Evolutionary conservation across 1,140 invertebrate species (phyloP), one percentile per base, ranked within the genome.

Genomic region (Dreissena rostriformis): DNA sequence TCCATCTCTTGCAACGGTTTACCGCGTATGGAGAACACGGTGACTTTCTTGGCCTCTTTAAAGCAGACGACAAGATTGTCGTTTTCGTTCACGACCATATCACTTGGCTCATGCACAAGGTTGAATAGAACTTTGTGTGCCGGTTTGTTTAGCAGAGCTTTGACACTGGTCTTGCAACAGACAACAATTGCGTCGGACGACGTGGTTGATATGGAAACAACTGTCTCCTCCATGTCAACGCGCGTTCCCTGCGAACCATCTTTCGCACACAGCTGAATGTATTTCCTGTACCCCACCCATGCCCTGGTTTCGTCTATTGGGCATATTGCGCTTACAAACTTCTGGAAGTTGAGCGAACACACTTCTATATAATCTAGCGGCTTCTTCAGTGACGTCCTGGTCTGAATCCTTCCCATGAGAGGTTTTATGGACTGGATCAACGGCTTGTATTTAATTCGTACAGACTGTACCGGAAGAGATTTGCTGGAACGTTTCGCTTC

Each of bases 91-190:
- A 82, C 52, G 51, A 63, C 65, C 53, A 82, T 39, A 61, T 82
- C 79, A 73, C 79, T 82, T 26, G 79, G 79, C n/a, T 73, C 79
- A 15, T 82, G 79, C 19, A 61, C n/a, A 15, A 82, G 52, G 22
- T 73, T 51, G 26, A 82, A 82, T 6, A 82, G 68, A 24, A 72
- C 49, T 51, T 73, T 82, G 39, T 55, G 49, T 5, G 57, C 51
- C 53, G 66, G 55, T 52, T 72, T 82, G 24, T 11, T 52, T 39
- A 55, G 72, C 8, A 82, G 22, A 53, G 61, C 79, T 26, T 73
- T 82, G 57, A 82, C 70, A 28, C 17, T 61, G 14, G 79, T 24
- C 22, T 65, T 82, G 24, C 79, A 82, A n/a, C 68, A 68, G 14
- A 66, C 70, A 22, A 82, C 72, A n/a, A 82, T 24, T 29, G 68